Conservation (phyloP, 2,888 invertebrate species). For the Macrophya annulata region DNA sequence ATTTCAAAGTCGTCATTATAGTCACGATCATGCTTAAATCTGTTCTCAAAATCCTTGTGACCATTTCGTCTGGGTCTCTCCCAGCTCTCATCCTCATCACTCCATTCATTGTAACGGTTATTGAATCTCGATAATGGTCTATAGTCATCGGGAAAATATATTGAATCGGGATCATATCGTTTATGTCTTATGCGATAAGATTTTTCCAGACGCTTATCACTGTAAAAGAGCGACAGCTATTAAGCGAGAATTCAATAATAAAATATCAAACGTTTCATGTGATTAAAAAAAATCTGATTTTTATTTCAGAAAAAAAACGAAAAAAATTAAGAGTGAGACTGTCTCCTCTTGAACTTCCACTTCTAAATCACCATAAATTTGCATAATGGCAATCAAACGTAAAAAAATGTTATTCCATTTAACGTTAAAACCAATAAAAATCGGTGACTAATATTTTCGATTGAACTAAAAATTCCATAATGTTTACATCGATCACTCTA, state of each 20-base stretch:
- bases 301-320: not conserved
- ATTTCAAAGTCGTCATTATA: slow-evolving; percentile 16
- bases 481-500: not conserved
- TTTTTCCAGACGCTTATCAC: slow-evolving; percentile 14
- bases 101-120: not conserved
- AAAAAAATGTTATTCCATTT: no score
- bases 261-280: no score
- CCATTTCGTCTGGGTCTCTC: not conserved
- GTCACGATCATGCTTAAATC: not conserved
- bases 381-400: not conserved
- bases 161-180: slow-evolving; percentile 24
- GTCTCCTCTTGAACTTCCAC: not conserved
- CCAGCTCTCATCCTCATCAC: slow-evolving; percentile 3
- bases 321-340: not conserved
- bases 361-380: not conserved
- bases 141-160: slow-evolving; percentile 22
- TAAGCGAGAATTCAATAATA: not conserved
- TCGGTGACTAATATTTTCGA: not conserved
- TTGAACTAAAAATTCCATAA: not conserved
- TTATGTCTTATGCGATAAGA: not conserved
- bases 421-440: not conserved
- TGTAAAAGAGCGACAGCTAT: not conserved
- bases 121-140: not conserved
- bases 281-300: not conserved
- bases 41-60: not conserved